A percentile compares a stretch with the other conserved stretches of the same genome.
Conservation (phyloP, 64 coral and sea anemone genomes). For the Pocillopora damicornis region DNA sequence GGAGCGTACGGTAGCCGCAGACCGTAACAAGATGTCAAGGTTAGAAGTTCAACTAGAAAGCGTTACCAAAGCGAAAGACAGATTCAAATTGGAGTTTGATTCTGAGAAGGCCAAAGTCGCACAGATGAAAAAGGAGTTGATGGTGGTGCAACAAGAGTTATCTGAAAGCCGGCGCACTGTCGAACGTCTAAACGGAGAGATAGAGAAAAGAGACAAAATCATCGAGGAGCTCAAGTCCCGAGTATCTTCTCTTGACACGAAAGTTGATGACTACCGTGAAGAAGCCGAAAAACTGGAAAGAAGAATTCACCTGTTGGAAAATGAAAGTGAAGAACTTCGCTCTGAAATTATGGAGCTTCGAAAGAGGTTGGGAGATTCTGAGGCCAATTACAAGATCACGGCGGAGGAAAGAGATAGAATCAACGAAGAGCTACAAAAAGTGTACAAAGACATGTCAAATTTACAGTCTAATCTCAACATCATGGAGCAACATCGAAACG, state of each 20-base stretch:
- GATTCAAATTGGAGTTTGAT: constrained; percentile 70
- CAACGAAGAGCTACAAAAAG: constrained; percentile 77
- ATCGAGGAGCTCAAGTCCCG: constrained; percentile 66
- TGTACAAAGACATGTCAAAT: constrained; percentile 80
- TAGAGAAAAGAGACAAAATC: constrained; percentile 80
- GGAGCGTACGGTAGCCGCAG: constrained; percentile 12
- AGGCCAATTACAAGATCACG: constrained; percentile 72
- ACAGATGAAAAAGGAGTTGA: constrained; percentile 64
- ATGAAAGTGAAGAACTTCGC: constrained; percentile 67
- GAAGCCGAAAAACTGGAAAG: constrained; percentile 58
- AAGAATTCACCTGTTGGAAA: constrained; percentile 55
- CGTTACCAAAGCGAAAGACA: constrained; percentile 50
- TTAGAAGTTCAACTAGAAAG: constrained; percentile 71
- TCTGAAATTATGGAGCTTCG: constrained; percentile 66
- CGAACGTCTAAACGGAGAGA: constrained; percentile 64
- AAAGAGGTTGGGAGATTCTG: constrained; percentile 55
- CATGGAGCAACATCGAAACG: constrained; percentile 66
- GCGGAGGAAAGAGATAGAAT: constrained; percentile 68
- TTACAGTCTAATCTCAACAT: constrained; percentile 78
- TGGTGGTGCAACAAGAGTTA: constrained; percentile 65
- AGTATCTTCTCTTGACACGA: constrained; percentile 60
- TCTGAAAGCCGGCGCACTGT: constrained; percentile 53
- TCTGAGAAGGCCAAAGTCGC: constrained; percentile 43
- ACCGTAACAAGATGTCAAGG: constrained; percentile 60
- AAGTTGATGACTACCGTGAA: constrained; percentile 54